Base-by-base conservation (phyloP, 2,888 invertebrate genomes). In the Osedax fenrisi region DNA sequence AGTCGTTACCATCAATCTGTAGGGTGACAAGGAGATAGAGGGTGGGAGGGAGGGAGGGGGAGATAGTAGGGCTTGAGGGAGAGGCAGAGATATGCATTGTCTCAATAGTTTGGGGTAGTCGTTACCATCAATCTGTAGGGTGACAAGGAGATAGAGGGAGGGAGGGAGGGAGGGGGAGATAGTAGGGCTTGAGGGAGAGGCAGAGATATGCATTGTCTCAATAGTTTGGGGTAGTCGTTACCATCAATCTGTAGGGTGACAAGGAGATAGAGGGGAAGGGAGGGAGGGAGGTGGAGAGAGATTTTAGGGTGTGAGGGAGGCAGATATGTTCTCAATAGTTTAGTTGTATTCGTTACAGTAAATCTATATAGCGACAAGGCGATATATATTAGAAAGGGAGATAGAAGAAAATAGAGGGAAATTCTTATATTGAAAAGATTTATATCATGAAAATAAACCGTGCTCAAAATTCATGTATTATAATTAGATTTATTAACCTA, bases 291-390 rank as follows among this genome's bases (percentile, higher is more conserved):
- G 13, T 10, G 13, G 56, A 13, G 56, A 69, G 56, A n/a, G n/a
- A n/a, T n/a, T n/a, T n/a, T n/a, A n/a, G n/a, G n/a, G n/a, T n/a
- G n/a, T n/a, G n/a, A n/a, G n/a, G n/a, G n/a, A 0, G 95, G 96
- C 74, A 95, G 90, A 0, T 97, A 94, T 85, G 97, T 92, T 0
- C 94, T 88, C 1, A 97, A 86, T 17, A 94, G 86, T 67, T 90
- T 89, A 0, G 97, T 74, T 97, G 85, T 94, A 96, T 82, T 96
- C 95, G 77, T 92, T 88, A 83, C 94, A 94, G 83, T 96, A 95
- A 41, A 88, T 84, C 87, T 89, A 78, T 24, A 24, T 26, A 72
- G 71, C 24, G n/a, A n/a, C n/a, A n/a, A n/a, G n/a, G n/a, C n/a
- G n/a, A n/a, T n/a, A n/a, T n/a, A n/a, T n/a, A n/a, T n/a, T n/a